Percentiles rank a stretch among this genome's conserved stretches.
These are phyloP conservation scores for Cryptus viduatorius DNA, from an alignment of 2,888 invertebrate genomes.

Conservation along the genomic window DNA sequence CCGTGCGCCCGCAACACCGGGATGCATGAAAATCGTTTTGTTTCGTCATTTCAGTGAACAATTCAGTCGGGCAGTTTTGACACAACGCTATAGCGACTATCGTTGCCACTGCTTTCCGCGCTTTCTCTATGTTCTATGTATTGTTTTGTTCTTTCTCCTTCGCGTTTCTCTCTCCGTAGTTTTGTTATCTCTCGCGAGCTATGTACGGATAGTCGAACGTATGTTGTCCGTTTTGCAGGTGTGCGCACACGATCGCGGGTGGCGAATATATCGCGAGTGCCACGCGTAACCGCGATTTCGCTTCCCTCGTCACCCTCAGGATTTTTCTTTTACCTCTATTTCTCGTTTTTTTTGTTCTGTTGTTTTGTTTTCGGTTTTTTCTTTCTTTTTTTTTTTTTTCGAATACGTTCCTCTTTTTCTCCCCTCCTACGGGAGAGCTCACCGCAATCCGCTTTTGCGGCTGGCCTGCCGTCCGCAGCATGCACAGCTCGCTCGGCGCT, in stretches of 20 bases:
- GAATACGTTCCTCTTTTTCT: constrained; percentile 60
- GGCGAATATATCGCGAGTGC: background rate
- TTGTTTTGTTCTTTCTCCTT: constrained; percentile 19
- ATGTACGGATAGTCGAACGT: background rate
- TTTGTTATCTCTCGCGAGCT: constrained; percentile 25
- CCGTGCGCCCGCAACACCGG: background rate
- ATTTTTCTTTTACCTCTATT: constrained; percentile 9
- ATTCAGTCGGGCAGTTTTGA: constrained; percentile 16
- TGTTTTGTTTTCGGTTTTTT: constrained; percentile 35
- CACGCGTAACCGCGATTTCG: constrained; percentile 41
- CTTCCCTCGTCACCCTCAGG: constrained; percentile 1
- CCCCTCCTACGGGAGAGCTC: constrained; percentile 62
- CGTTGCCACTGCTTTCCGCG: background rate
- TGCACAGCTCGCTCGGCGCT: constrained; percentile 61
- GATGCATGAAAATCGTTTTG: constrained; percentile 50
- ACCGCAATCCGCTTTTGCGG: constrained; percentile 82
- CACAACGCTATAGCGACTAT: background rate
- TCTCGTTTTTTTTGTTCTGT: constrained; percentile 14
- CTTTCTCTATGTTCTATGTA: constrained; percentile 21
- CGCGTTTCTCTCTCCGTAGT: constrained; percentile 13
- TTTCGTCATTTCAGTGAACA: constrained; percentile 46
- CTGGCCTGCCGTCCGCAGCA: constrained; percentile 73
- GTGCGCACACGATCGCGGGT: background rate
- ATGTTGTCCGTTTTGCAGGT: background rate
- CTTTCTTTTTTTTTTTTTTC: constrained; percentile 53